These are phyloP conservation scores for Neogale vison DNA, from an alignment of 2,113 vertebrate species.

Conservation along the genomic window DNA sequence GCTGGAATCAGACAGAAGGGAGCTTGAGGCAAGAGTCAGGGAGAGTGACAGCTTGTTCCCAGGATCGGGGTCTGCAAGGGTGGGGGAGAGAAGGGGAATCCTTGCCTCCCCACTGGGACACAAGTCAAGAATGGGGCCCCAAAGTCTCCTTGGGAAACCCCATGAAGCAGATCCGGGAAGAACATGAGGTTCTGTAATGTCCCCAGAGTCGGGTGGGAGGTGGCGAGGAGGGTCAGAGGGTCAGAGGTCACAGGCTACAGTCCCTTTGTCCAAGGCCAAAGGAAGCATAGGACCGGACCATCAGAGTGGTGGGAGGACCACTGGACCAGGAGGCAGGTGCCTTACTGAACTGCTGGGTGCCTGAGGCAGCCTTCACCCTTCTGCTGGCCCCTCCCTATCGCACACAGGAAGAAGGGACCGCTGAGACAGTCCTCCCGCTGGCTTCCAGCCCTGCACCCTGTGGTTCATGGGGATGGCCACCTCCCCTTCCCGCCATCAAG, in stretches of 20 bases:
- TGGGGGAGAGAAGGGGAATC: background rate
- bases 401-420: accelerated
- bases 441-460: background rate
- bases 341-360: background rate
- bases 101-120: background rate
- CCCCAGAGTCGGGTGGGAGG: background rate
- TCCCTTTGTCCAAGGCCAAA: background rate
- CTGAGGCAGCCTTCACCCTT: background rate
- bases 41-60: background rate
- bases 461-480: background rate
- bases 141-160: background rate
- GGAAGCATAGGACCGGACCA: background rate
- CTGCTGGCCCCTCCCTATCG: background rate
- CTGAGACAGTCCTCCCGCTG: accelerated
- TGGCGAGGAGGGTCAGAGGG: background rate
- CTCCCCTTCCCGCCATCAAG: background rate
- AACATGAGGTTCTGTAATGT: background rate
- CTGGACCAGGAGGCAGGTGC: background rate
- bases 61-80: background rate
- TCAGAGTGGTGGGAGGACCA: background rate
- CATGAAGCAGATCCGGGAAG: background rate
- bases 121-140: background rate
- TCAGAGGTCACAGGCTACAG: background rate
- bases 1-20: background rate
- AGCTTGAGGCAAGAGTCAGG: background rate